Evolutionary conservation across 2,113 vertebrate species (phyloP).

Genomic region (Perca fluviatilis): DNA sequence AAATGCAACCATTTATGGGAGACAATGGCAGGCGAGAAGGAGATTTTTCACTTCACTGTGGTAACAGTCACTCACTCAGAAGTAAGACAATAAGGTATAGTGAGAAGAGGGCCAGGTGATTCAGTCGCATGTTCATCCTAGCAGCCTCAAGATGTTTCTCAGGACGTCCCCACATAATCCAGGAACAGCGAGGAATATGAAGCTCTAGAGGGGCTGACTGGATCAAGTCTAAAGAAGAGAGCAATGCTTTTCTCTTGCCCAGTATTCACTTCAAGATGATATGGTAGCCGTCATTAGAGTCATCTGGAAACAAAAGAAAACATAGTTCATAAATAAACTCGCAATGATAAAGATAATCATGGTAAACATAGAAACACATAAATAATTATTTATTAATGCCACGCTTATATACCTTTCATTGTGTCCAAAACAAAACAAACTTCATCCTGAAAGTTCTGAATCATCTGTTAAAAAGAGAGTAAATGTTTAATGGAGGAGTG

Average conservation of each 20-base stretch:
- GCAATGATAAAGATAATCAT: slow-evolving; percentile 2
- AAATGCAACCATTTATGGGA: slow-evolving; percentile 24
- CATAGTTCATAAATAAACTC: slow-evolving; percentile 24
- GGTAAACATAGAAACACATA: slow-evolving; percentile 26
- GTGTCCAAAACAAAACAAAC: slow-evolving; percentile 97
- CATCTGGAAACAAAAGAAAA: slow-evolving; percentile 84
- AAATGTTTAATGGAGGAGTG: neutral
- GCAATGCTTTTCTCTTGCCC: slow-evolving; percentile 1
- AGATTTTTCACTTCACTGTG: slow-evolving; percentile 40
- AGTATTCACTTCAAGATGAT: slow-evolving; percentile 92
- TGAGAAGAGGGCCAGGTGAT: slow-evolving; percentile 43
- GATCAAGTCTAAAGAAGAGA: slow-evolving; percentile 39
- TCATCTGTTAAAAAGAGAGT: slow-evolving; percentile 87
- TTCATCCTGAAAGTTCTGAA: slow-evolving; percentile 98
- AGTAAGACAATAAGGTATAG: slow-evolving; percentile 67
- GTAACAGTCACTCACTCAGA: slow-evolving; percentile 63
- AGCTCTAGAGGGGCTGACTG: slow-evolving; percentile 43
- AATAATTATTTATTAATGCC: neutral
- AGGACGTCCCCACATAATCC: slow-evolving; percentile 36
- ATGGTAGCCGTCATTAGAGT: slow-evolving; percentile 93
- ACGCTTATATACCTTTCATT: slow-evolving; percentile 90
- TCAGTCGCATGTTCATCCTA: slow-evolving; percentile 45
- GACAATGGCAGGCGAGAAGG: slow-evolving; percentile 18
- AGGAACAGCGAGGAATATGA: slow-evolving; percentile 44
- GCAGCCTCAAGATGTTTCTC: slow-evolving; percentile 47